phyloP scores from a whole-genome alignment of 2,888 invertebrate genomes.

The Dromius quadrimaculatus region DNA sequence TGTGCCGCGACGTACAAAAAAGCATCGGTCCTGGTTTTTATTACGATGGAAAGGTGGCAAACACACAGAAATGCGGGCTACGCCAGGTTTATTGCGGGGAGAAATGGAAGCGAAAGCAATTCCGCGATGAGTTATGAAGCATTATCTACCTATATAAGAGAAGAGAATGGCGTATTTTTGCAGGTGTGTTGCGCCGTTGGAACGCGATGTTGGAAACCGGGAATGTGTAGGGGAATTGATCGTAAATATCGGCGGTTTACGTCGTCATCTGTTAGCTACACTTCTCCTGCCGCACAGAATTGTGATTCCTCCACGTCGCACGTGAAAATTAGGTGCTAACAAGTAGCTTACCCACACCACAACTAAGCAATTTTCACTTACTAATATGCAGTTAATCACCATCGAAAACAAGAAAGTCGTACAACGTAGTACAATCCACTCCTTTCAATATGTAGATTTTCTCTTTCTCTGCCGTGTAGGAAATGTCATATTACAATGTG shows the following conservation, averaged over 20 bases:
- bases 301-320: constrained; percentile 41
- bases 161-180: constrained; percentile 66
- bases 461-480: no score
- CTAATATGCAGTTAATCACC: no score
- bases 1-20: constrained; percentile 38
- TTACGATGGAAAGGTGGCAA: constrained; percentile 59
- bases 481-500: no score
- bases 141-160: constrained; percentile 67
- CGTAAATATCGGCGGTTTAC: constrained; percentile 67
- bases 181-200: constrained; percentile 64
- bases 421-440: no score
- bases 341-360: constrained; percentile 34
- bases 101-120: constrained; percentile 67
- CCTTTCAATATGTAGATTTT: no score
- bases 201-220: constrained; percentile 61
- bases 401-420: no score
- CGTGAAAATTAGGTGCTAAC: constrained; percentile 53
- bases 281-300: constrained; percentile 45
- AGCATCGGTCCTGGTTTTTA: constrained; percentile 47
- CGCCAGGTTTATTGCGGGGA: constrained; percentile 65
- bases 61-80: constrained; percentile 62
- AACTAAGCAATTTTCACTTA: no score
- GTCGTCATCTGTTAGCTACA: constrained; percentile 67
- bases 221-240: constrained; percentile 64
- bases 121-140: constrained; percentile 66